phyloP scores from a whole-genome alignment of 2,113 vertebrate genomes.

The Aspidoscelis tigris region DNA sequence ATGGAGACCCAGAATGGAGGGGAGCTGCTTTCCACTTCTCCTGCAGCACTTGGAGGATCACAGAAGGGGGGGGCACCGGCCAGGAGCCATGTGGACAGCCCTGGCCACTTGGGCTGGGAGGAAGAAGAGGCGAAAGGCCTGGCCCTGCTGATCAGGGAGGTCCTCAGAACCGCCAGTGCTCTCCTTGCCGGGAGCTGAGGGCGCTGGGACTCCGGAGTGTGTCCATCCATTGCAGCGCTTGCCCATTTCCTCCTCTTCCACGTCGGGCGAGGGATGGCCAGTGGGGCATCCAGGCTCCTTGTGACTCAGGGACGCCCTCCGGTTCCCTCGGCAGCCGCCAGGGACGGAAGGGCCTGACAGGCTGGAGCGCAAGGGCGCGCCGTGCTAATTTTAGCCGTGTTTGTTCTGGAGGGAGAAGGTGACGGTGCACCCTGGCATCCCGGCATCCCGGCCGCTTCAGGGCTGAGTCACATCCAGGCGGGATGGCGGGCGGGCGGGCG shows the following conservation, averaged over 20 bases:
- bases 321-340: neutral
- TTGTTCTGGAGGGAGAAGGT: slow-evolving; percentile 1
- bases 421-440: neutral
- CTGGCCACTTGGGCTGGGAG: neutral
- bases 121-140: neutral
- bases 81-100: neutral
- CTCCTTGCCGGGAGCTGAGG: too few relatives aligned
- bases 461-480: slow-evolving; percentile 9
- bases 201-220: too few relatives aligned
- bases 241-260: neutral
- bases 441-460: neutral
- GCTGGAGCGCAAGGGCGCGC: neutral
- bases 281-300: neutral
- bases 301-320: neutral
- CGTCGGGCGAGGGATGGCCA: neutral
- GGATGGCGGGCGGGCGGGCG: too few relatives aligned
- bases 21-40: neutral
- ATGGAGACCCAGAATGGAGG: too few relatives aligned
- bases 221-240: too few relatives aligned
- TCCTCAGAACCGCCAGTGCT: too few relatives aligned
- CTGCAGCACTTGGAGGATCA: neutral
- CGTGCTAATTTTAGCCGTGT: slow-evolving; percentile 8
- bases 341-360: neutral
- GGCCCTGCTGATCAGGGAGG: neutral
- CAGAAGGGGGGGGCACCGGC: neutral